Base-by-base conservation (phyloP, 1,140 invertebrate species). In the Lycorma delicatula region DNA sequence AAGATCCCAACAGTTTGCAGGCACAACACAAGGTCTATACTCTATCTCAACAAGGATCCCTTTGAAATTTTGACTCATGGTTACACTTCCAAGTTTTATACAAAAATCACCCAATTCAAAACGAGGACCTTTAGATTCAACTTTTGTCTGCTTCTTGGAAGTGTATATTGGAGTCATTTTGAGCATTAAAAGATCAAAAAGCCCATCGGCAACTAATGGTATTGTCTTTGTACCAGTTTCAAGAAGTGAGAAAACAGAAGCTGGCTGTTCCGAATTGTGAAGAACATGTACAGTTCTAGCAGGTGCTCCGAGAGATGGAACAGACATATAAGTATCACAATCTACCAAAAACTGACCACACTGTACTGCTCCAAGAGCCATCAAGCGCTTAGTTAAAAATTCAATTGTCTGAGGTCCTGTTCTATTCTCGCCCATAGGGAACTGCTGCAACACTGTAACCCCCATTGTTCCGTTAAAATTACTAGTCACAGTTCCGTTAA, bases 91-190 rank as follows among this genome's bases (percentile, higher is more conserved):
- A 2, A 97, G 76, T 74, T 97, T 97, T 3, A 97, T 85, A 63
- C 91, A 83, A 73, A 98, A 98, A 71, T 98, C 95, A 1, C 85
- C 89, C 25, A 95, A 80, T 72, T 96, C 90, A 73, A 92, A 97
- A 48, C 91, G 77, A 1, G 89, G 87, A 1, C 94, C 95, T 71
- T 95, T 94, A 0, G 89, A 88, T 72, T 97, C 95, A 54, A 93
- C 85, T 60, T 64, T 65, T 11, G 62, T 63, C 63, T 88, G 85
- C 71, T 95, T 91, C 73, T 94, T 94, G 11, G 88, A 86, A 13
- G 85, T 83, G 66, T 96, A 97, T 60, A 92, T 86, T 49, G 81
- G 82, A 1, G 84, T 83, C 69, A 97, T 81, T 73, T 96, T 94
- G 65, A 87, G 77, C 84, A 97, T 91, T 0, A 97, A 73, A 25